These are phyloP conservation scores for Lethenteron reissneri DNA, from an alignment of 2,113 vertebrate species.

Conservation along the genomic window DNA sequence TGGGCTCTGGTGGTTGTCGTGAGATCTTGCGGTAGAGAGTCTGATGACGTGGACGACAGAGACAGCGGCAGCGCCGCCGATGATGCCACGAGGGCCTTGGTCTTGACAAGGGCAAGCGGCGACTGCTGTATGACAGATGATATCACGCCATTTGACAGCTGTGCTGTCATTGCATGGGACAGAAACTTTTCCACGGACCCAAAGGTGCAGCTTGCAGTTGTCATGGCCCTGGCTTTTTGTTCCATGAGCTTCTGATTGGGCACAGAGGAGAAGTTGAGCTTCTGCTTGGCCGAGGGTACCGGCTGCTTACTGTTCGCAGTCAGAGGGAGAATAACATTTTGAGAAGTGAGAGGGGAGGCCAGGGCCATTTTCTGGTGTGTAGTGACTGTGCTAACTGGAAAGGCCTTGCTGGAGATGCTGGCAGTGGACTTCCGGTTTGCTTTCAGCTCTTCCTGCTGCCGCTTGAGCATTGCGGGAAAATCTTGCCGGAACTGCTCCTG, in stretches of 20 bases:
- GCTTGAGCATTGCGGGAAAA: slow-evolving; percentile 2
- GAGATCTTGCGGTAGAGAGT: neutral
- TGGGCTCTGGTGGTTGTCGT: neutral
- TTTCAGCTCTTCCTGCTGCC: neutral
- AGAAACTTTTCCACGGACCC: neutral
- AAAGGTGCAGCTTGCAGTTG: neutral
- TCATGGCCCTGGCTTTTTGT: no score
- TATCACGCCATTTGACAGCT: slow-evolving; percentile 1
- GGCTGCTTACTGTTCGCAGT: neutral
- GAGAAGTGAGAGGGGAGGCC: neutral
- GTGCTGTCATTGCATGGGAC: neutral
- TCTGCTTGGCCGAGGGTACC: neutral
- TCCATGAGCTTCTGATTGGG: neutral
- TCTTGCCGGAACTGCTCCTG: slow-evolving; percentile 5
- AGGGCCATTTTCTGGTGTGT: neutral
- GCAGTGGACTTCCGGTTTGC: neutral
- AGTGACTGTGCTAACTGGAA: neutral
- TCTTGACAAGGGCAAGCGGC: slow-evolving; percentile 2
- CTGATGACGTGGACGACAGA: neutral
- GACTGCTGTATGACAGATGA: slow-evolving; percentile 1
- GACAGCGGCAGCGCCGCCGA: neutral
- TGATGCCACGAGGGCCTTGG: slow-evolving; percentile 1
- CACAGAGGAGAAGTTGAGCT: neutral
- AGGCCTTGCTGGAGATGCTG: neutral
- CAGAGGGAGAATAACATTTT: no score